phyloP scores from a whole-genome alignment of 2,797 vertebrate genomes.

The Clamator glandarius region DNA sequence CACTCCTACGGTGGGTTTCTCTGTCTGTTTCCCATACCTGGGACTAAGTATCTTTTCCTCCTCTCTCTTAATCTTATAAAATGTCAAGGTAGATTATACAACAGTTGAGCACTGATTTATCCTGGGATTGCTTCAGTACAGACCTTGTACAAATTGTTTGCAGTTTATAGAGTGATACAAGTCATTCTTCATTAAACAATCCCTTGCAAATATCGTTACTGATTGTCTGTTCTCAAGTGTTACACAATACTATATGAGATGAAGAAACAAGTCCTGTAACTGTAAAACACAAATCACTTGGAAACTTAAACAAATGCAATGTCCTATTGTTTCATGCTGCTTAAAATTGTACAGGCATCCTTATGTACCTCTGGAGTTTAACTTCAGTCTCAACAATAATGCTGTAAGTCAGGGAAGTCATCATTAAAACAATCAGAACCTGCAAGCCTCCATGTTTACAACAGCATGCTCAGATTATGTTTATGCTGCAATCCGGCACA shows the following conservation, averaged over 20 bases:
- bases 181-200: neutral
- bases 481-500: rapidly evolving
- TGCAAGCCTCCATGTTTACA: neutral
- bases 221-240: constrained; percentile 5
- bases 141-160: constrained; percentile 19
- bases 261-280: neutral
- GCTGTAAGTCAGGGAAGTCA: neutral
- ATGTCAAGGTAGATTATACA: neutral
- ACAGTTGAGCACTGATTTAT: constrained; percentile 1
- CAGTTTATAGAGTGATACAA: neutral
- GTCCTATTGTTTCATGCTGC: neutral
- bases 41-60: neutral
- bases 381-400: neutral
- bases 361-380: neutral
- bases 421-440: neutral
- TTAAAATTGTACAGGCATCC: neutral
- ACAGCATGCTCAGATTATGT: neutral
- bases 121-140: neutral
- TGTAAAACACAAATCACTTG: constrained; percentile 16
- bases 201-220: constrained; percentile 16
- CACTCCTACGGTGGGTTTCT: neutral
- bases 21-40: neutral
- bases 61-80: neutral
- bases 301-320: neutral
- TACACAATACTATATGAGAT: neutral